Base-by-base conservation (phyloP, 2,888 invertebrate genomes). In the Acronicta alni region DNA sequence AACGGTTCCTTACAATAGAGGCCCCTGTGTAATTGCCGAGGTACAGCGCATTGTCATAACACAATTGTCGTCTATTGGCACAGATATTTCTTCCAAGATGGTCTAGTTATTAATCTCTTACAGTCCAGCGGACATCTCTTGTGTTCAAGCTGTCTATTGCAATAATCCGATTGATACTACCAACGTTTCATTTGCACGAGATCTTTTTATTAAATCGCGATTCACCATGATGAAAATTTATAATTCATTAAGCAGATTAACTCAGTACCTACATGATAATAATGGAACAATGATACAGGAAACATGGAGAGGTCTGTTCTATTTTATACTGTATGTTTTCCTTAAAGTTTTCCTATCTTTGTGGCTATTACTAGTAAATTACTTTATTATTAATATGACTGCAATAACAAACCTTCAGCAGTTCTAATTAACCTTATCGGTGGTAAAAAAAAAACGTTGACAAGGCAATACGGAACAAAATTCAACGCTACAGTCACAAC, bases 41-140 rank as follows among this genome's bases (percentile, higher is more conserved):
- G 77, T 75, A 81, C 81, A 87, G 80, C 84, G 85, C 86, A 84
- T 85, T 86, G 83, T 83, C 77, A 88, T 86, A 86, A 85, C 81
- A 84, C 82, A 84, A 86, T 86, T 81, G 83, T 78, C 72, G 77
- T 78, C 84, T 83, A 83, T 83, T 78, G 80, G 69, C 68, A 70
- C 74, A 75, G 78, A 78, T 80, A 77, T 80, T 72, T 72, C 73
- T 75, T 71, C 46, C 30, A 61, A 58, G 70, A 44, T 46, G 46
- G 46, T 65, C 57, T 45, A 56, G 60, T 75, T 72, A 74, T 76
- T 75, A 73, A 67, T 75, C 71, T 75, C 62, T 64, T 58, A 48
- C 67, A 72, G 52, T 38, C 39, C 58, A 20, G 37, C 38, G 72
- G 54, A 67, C 54, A 42, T 60, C 53, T 64, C 59, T 59, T 61